phyloP scores from a whole-genome alignment of 2,888 invertebrate species.

The Lasius fuliginosus region DNA sequence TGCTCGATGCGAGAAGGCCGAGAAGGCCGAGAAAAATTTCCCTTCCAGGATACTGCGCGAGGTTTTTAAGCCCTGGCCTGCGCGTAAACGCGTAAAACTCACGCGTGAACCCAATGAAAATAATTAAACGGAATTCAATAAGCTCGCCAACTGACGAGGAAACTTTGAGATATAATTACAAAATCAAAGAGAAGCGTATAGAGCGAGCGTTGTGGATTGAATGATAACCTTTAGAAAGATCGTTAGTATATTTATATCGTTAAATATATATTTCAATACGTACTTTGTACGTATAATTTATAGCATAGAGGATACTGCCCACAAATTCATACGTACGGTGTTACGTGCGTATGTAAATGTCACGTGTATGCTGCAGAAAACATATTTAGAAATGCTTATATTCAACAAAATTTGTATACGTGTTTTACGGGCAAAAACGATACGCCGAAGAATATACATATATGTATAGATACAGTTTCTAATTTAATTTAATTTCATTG shows the following conservation, averaged over 20 bases:
- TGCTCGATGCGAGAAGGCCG: not conserved
- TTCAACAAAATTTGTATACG: not conserved
- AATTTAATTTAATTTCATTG: not conserved
- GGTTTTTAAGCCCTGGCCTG: not conserved
- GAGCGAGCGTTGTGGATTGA: not conserved
- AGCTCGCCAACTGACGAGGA: not conserved
- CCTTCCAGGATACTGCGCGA: not conserved
- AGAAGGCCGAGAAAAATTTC: slow-evolving; percentile 27
- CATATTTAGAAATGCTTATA: not conserved
- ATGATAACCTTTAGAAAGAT: not conserved
- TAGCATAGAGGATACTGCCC: too few relatives aligned
- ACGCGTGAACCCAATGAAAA: not conserved
- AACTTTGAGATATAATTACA: not conserved
- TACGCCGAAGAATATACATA: not conserved
- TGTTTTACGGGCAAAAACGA: not conserved
- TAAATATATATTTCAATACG: too few relatives aligned
- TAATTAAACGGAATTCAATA: slow-evolving; percentile 9
- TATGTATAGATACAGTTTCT: too few relatives aligned
- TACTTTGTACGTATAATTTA: too few relatives aligned
- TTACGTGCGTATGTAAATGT: too few relatives aligned
- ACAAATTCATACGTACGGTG: too few relatives aligned
- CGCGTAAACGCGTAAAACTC: not conserved
- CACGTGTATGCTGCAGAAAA: not conserved
- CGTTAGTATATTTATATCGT: too few relatives aligned
- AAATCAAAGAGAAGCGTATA: not conserved